Conservation (phyloP, 2,797 vertebrate species). For the Sarcophilus harrisii region DNA sequence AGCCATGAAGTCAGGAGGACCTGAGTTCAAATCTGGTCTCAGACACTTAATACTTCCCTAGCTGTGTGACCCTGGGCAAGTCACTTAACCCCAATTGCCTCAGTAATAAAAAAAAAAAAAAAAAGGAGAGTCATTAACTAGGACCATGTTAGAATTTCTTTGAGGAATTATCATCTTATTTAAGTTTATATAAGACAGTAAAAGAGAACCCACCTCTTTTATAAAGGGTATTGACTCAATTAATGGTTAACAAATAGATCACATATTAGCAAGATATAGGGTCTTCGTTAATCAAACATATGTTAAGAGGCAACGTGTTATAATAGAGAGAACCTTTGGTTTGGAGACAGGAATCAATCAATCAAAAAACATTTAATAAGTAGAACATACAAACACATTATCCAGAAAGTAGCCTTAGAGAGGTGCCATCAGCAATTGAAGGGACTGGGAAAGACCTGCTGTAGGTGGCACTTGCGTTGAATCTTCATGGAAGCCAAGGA, state of each 20-base stretch:
- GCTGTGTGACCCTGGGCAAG: too few relatives aligned
- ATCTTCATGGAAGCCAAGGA: background rate
- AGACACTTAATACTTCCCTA: too few relatives aligned
- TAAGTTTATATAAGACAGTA: constrained; percentile 12
- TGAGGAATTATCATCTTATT: constrained; percentile 7
- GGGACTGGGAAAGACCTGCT: background rate
- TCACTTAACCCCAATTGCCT: too few relatives aligned
- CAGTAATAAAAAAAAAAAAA: too few relatives aligned
- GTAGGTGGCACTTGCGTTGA: background rate
- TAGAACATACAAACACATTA: background rate
- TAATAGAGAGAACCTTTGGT: background rate
- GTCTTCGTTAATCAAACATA: constrained; percentile 1
- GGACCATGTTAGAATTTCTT: constrained; percentile 6
- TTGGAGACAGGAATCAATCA: background rate
- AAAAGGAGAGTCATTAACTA: constrained; percentile 15
- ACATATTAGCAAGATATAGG: background rate
- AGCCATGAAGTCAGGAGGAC: too few relatives aligned
- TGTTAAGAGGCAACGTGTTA: background rate
- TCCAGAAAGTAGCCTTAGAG: background rate
- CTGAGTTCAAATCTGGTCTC: too few relatives aligned
- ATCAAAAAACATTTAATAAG: background rate
- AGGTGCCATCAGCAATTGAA: background rate
- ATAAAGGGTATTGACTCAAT: constrained; percentile 15
- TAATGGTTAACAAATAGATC: constrained; percentile 27
- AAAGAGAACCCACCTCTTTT: constrained; percentile 35